Base-by-base conservation (phyloP, 2,888 invertebrate species). In the Tetropium fuscum region DNA sequence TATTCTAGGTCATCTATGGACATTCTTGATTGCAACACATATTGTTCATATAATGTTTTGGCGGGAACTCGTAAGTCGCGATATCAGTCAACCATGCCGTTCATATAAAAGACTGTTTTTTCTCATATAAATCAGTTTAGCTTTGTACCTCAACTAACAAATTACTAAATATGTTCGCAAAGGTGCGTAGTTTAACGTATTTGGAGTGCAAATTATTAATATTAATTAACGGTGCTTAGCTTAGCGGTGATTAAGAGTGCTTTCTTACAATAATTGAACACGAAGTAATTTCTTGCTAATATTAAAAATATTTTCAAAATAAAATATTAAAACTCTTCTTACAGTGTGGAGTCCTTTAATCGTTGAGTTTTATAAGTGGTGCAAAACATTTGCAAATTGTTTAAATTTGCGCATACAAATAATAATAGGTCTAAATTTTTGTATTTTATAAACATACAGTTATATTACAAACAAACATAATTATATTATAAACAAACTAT, bases 81-180 rank as follows among this genome's bases (percentile, higher is more conserved):
- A 51, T 27, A 25, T 51, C 51, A 40, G 25, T 27, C 25, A 38
- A 51, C 38, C 51, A 20, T 51, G 18, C 11, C 19, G 18, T 27
- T 40, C 40, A 40, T 51, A 51, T 51, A 51, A 40, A 51, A 51
- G 51, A 36, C 22, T 27, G 7, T 19, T 51, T 51, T 51, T 22
- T 27, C 40, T 51, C 18, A 15, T 10, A 27, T 6, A 10, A 25
- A 51, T 51, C 51, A 51, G 51, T 51, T 20, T 18, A 40, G 20
- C 18, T 40, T 27, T 25, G 27, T 16, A 10, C n/a, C 36, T 40
- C 20, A 48, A 4, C 15, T 48, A 13, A 27, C 38, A 25, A 49
- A 25, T 51, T 27, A 51, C 2, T 13, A 11, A 48, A 22, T 36
- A 51, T 51, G 51, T 51, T 27, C 20, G n/a, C 40, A 38, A 38